Percentiles rank a stretch among this genome's conserved stretches.
phyloP scores from a whole-genome alignment of 2,888 invertebrate species.

The Aproaerema taeniolella region DNA sequence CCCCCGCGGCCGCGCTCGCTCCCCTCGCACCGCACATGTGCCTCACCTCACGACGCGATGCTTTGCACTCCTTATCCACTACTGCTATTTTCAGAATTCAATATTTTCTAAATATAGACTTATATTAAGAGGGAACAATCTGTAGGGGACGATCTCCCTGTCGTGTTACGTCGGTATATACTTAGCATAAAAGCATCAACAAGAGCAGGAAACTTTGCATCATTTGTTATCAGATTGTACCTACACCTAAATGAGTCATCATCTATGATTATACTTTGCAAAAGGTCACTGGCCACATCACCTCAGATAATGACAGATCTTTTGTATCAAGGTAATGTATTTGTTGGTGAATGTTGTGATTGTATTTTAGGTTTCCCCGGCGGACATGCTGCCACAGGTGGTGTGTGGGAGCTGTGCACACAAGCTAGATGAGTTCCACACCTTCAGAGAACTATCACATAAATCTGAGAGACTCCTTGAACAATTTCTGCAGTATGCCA shows the following conservation, averaged over 20 bases:
- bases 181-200: slow-evolving; percentile 13
- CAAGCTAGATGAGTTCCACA: slow-evolving; percentile 85
- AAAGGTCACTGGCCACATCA: slow-evolving; percentile 69
- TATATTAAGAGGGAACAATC: slow-evolving; percentile 57
- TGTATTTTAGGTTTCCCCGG: slow-evolving; percentile 82
- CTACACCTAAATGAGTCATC: slow-evolving; percentile 52
- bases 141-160: slow-evolving; percentile 53
- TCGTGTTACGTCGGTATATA: slow-evolving; percentile 35
- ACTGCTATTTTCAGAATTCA: slow-evolving; percentile 69
- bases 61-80: slow-evolving; percentile 41
- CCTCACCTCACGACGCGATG: slow-evolving; percentile 24
- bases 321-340: slow-evolving; percentile 32
- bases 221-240: slow-evolving; percentile 53
- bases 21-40: slow-evolving; percentile 31
- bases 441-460: slow-evolving; percentile 85
- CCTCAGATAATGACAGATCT: slow-evolving; percentile 43
- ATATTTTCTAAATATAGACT: slow-evolving; percentile 72
- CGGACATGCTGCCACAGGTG: slow-evolving; percentile 86
- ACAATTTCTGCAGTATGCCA: slow-evolving; percentile 85
- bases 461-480: slow-evolving; percentile 86
- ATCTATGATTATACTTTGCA: slow-evolving; percentile 59
- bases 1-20: slow-evolving; percentile 29
- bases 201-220: slow-evolving; percentile 26
- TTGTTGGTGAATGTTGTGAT: slow-evolving; percentile 33
- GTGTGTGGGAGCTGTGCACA: slow-evolving; percentile 87